Evolutionary conservation across 2,888 invertebrate genomes (phyloP).

Genomic region (Ormyrus thymus): DNA sequence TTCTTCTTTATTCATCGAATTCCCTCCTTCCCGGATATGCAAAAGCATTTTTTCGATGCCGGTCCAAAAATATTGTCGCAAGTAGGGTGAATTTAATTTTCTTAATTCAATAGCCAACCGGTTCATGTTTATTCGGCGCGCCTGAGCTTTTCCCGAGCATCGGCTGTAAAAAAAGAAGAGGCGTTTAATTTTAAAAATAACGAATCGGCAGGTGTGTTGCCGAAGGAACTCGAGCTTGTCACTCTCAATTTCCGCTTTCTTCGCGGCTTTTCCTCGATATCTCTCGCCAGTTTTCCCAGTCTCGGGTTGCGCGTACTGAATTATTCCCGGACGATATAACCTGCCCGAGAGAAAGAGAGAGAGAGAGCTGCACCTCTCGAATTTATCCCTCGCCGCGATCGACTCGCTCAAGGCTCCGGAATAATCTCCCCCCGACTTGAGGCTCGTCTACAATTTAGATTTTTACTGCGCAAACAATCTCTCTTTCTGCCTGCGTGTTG

Average conservation of each 20-base stretch:
- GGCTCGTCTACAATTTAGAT: conserved; percentile 55
- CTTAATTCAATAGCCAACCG: too few species aligned
- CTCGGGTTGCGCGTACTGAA: conserved; percentile 33
- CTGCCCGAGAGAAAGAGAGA: not conserved
- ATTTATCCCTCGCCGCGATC: conserved; percentile 54
- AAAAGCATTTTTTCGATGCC: too few species aligned
- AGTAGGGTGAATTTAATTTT: too few species aligned
- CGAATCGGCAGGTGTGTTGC: too few species aligned
- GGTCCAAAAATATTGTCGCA: too few species aligned
- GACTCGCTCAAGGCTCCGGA: conserved; percentile 54
- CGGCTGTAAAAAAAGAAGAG: too few species aligned
- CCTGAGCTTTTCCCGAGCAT: too few species aligned
- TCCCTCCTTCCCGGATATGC: too few species aligned
- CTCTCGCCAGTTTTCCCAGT: conserved; percentile 6
- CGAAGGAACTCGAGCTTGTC: not conserved
- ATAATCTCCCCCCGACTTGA: conserved; percentile 46
- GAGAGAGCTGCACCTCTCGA: conserved; percentile 23
- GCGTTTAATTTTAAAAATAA: too few species aligned
- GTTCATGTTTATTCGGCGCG: too few species aligned
- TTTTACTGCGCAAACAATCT: conserved; percentile 55
- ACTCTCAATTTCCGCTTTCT: not conserved
- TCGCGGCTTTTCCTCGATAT: conserved; percentile 11
- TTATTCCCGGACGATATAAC: conserved; percentile 52
- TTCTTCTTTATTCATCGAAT: not conserved
- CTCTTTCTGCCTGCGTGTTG: conserved; percentile 40